These are phyloP conservation scores for Zosterops borbonicus DNA, from an alignment of 2,113 vertebrate genomes.

Conservation along the genomic window DNA sequence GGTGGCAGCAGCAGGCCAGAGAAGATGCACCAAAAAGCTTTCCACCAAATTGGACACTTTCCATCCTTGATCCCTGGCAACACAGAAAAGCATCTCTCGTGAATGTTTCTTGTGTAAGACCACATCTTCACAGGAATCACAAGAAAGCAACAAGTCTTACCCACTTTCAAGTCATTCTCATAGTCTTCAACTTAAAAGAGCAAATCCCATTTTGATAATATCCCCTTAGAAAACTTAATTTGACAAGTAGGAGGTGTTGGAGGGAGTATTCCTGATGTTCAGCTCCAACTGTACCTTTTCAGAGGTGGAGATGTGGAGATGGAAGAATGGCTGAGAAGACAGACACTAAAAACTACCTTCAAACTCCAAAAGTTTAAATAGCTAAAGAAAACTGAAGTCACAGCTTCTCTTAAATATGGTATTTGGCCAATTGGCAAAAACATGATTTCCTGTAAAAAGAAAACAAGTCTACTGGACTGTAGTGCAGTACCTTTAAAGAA, in stretches of 20 bases:
- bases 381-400: background rate
- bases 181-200: background rate
- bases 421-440: background rate
- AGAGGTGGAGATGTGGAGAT: background rate
- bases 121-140: background rate
- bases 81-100: accelerated
- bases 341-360: background rate
- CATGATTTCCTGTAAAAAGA: background rate
- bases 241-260: background rate
- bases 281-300: background rate
- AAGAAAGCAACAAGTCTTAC: background rate
- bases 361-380: background rate
- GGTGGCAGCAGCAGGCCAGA: background rate
- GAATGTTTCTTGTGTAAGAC: background rate
- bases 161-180: background rate
- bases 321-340: background rate
- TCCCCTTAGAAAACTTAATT: background rate
- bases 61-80: background rate
- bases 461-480: background rate
- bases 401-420: background rate
- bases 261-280: background rate
- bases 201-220: background rate
- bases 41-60: accelerated
- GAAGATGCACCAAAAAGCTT: background rate
- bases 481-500: background rate